Evolutionary conservation across 1,140 invertebrate species (phyloP).

Genomic region (Bombus turneri): DNA sequence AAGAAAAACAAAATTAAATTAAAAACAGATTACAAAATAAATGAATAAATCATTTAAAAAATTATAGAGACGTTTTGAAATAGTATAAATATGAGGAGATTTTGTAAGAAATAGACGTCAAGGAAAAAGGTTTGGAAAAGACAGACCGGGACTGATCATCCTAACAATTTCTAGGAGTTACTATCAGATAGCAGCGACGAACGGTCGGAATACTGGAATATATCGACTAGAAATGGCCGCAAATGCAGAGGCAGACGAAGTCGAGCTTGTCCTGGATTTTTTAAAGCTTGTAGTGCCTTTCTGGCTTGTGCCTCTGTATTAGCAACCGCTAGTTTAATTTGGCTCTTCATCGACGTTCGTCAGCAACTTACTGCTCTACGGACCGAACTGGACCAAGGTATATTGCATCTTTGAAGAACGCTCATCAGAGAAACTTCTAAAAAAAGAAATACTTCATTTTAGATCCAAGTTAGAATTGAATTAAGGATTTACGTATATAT

Average conservation of each 20-base stretch:
- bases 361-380: conserved; percentile 86
- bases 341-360: conserved; percentile 87
- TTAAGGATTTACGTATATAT: background rate
- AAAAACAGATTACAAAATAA: no score
- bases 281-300: conserved; percentile 85
- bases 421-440: background rate
- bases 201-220: conserved; percentile 80
- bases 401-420: background rate
- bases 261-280: conserved; percentile 80
- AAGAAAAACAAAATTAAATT: no score
- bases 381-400: conserved; percentile 87
- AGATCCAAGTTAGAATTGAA: no score
- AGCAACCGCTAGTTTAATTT: conserved; percentile 86
- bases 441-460: background rate
- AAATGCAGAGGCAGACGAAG: conserved; percentile 72
- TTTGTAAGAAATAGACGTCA: no score
- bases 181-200: conserved; percentile 84
- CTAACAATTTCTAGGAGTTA: conserved; percentile 76
- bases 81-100: no score
- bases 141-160: conserved; percentile 16
- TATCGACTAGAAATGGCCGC: conserved; percentile 71
- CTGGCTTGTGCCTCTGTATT: conserved; percentile 86
- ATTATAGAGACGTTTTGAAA: no score
- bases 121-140: background rate
- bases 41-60: no score